A percentile compares a stretch with the other conserved stretches of the same genome.
Conservation (phyloP, 2,888 invertebrate species). For the Plebejus melissa region DNA sequence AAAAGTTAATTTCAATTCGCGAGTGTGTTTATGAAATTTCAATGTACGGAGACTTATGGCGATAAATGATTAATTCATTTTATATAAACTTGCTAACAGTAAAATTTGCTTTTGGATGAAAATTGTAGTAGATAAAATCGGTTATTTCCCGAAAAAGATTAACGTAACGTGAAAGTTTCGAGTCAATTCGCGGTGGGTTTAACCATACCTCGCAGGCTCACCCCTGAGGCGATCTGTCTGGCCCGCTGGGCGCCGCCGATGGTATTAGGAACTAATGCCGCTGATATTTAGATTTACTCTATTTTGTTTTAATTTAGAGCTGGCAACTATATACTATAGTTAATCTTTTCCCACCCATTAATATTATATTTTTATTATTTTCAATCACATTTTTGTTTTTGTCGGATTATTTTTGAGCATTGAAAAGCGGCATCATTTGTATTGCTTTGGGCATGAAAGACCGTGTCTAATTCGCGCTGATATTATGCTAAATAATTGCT, state of each 20-base stretch:
- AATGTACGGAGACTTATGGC: constrained; percentile 27
- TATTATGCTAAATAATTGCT: background rate
- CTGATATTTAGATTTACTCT: background rate
- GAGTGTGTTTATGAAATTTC: constrained; percentile 30
- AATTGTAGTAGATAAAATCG: background rate
- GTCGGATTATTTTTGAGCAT: background rate
- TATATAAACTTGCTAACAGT: constrained; percentile 6
- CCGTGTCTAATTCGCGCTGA: background rate
- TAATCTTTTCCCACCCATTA: background rate
- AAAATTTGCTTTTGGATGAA: background rate
- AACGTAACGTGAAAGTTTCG: background rate
- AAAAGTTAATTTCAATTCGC: constrained; percentile 24
- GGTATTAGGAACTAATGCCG: background rate
- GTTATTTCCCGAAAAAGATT: background rate
- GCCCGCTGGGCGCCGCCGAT: background rate
- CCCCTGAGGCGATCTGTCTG: background rate
- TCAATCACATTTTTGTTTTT: background rate
- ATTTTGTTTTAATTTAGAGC: background rate
- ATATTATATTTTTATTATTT: background rate
- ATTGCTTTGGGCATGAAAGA: background rate
- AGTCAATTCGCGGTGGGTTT: background rate
- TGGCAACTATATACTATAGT: background rate
- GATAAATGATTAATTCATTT: constrained; percentile 28
- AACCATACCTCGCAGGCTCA: background rate
- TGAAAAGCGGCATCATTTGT: background rate